phyloP scores from a whole-genome alignment of 2,888 invertebrate genomes.

The Conchocele bisecta region DNA sequence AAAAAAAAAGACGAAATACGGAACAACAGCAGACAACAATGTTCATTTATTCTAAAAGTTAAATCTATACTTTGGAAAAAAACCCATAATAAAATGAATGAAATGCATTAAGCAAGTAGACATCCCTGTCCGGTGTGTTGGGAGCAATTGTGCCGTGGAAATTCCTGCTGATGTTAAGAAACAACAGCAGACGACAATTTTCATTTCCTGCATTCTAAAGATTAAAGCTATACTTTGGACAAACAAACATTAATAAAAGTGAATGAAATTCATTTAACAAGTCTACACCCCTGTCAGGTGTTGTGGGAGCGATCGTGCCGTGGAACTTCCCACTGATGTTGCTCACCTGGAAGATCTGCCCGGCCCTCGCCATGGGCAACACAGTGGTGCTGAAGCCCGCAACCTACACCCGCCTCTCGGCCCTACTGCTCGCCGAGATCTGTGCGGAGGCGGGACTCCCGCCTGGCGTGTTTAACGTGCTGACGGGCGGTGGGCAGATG shows the following conservation, averaged over 20 bases:
- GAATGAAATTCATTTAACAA: too few species aligned
- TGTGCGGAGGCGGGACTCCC: slow-evolving; percentile 84
- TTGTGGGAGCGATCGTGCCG: slow-evolving; percentile 83
- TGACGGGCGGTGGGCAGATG: slow-evolving; percentile 81
- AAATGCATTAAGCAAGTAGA: too few species aligned
- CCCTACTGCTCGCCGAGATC: slow-evolving; percentile 83
- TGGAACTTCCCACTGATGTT: slow-evolving; percentile 84
- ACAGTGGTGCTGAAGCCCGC: slow-evolving; percentile 84
- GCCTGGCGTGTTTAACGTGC: slow-evolving; percentile 83
- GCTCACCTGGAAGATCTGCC: slow-evolving; percentile 84
- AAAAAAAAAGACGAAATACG: too few species aligned
- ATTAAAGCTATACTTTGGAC: too few species aligned
- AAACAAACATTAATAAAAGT: too few species aligned
- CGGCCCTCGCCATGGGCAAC: slow-evolving; percentile 84
- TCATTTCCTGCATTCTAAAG: too few species aligned
- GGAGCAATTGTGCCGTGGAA: slow-evolving; percentile 83
- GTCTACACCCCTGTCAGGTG: too few species aligned
- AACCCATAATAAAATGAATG: too few species aligned
- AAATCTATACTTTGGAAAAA: too few species aligned
- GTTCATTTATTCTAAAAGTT: too few species aligned
- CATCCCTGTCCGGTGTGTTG: slow-evolving; percentile 84
- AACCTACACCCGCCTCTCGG: slow-evolving; percentile 82
- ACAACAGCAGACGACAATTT: too few species aligned
- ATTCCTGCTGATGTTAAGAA: slow-evolving; percentile 83
- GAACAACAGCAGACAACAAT: too few species aligned